Base-by-base conservation (phyloP, 2,113 vertebrate genomes). In the Herpetotheres cachinnans region DNA sequence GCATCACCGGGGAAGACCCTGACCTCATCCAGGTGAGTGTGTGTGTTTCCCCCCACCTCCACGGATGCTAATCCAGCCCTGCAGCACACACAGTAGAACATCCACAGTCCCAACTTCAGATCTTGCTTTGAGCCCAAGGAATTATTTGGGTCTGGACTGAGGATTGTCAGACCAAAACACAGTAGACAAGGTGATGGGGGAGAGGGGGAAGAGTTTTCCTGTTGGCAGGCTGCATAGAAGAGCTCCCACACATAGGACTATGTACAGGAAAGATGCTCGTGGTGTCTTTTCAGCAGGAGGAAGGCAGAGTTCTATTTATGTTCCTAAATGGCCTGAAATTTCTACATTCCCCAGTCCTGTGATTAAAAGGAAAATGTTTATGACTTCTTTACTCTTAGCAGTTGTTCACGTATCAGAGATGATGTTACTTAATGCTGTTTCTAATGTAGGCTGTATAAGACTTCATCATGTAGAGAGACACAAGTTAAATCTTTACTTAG, bases 1-100 rank as follows among this genome's bases (percentile, higher is more conserved):
- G 49, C 73, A 25, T 78, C 71, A 12, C 55, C 5, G 7, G 54
- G 58, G 40, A 73, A 59, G 61, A 61, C 27, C 21, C 21, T 63
- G 18, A 13, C 9, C 27, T 87, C 65, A 47, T 70, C 36, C 50
- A 58, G 38, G 11, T 73, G 49, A 56, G 47, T 3, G 14, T 29
- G 19, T 50, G 47, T 84, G 40, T 47, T 61, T 78, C 26, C 63
- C 47, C 26, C 20, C 50, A 70, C n/a, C 42, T 67, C 22, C 10
- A 2, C 0, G 4, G 58, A 9, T 36, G 63, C 49, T 82, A 26
- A 66, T 61, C 11, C 69, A 78, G n/a, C 27, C 25, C 38, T 54
- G 21, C 25, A 59, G 50, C 0, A 0, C 55, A 25, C 4, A 6
- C 47, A 13, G 25, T 16, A 38, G 19, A 74, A 16, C 56, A 62